Evolutionary conservation across 2,797 vertebrate genomes (phyloP), one percentile per base, ranked within the genome.

Genomic region (Margarornis squamiger): DNA sequence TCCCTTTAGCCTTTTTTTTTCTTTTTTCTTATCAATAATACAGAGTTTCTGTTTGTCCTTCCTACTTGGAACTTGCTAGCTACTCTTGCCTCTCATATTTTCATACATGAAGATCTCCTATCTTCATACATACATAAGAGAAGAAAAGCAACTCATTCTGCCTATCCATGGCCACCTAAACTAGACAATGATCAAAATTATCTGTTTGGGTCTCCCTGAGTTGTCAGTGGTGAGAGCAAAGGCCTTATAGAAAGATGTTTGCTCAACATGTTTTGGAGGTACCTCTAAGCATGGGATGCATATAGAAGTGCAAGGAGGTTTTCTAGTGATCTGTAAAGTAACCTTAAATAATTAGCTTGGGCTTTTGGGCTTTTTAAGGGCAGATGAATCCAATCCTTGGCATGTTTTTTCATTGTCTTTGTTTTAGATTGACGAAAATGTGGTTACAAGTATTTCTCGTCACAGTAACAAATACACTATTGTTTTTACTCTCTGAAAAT

Each of bases 401-500:
- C 5, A 18, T 54, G 18, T 0, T 61, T 90, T 78, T 58, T 57
- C 16, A 18, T 90, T 7, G 13, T 39, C 41, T 46, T 86, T 54
- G 29, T 9, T 74, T 94, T 78, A 86, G 32, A 29, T 12, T 30
- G 36, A 73, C 32, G 19, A 85, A 86, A 32, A 61, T 36, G 39
- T 59, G 15, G 8, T 58, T 78, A 22, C 34, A 48, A 14, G 46
- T 76, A 32, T 62, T 70, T 77, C 15, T 92, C 6, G 29, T 54
- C 19, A 7, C 52, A 29, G 8, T 65, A 81, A 43, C 30, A 48
- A 55, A 18, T 63, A 15, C 0, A 0, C 6, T 57, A 15, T 67
- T 91, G 41, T 32, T 83, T 83, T 90, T 58, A 45, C 18, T 67
- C 14, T 70, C 45, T 77, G 82, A 66, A 93, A 93, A 73, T 81